Evolutionary conservation across 2,113 vertebrate species (phyloP), one percentile per base, ranked within the genome.

Genomic region (Tinamus guttatus): DNA sequence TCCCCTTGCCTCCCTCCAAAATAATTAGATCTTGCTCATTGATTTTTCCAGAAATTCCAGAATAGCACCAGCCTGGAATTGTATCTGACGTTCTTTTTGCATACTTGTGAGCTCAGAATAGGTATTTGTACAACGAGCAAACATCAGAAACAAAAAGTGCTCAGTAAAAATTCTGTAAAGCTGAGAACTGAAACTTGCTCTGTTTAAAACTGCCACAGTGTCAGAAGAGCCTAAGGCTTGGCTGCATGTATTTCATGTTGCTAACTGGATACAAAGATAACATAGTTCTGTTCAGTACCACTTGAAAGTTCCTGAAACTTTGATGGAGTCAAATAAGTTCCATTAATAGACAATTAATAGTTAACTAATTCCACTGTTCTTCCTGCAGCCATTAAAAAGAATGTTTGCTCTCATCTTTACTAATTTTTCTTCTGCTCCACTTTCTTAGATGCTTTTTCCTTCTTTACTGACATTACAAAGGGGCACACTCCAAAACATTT

Each of bases 311-410:
- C 38, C 62, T 58, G 5, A 91, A 93, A 73, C 34, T 82, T 51
- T 24, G 17, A 80, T 7, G 14, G 19, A 90, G 68, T 54, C 41
- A 63, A 86, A 14, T 58, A 58, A 75, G 10, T 59, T 81, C 64
- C 93, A 15, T 58, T 75, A 81, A 75, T 43, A 84, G 69, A 12
- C 5, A 85, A 49, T 59, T 75, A 52, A 21, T 60, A 28, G 47
- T 69, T 79, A 64, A 94, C 86, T 36, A 78, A 43, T 93, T 81
- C 82, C 36, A 81, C 40, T 63, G 32, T 17, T 87, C 63, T 56
- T 63, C 62, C 73, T 34, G 56, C 40, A 65, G 63, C 30, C 56
- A 64, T 47, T 47, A 88, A 70, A 11, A 41, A 24, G 13, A 64
- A 5, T 18, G 45, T 65, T 89, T 79, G 28, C 27, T 81, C 67